Percentiles rank a stretch among this genome's conserved stretches.
phyloP scores from a whole-genome alignment of 2,888 invertebrate species.

The Drosophila subsilvestris region DNA sequence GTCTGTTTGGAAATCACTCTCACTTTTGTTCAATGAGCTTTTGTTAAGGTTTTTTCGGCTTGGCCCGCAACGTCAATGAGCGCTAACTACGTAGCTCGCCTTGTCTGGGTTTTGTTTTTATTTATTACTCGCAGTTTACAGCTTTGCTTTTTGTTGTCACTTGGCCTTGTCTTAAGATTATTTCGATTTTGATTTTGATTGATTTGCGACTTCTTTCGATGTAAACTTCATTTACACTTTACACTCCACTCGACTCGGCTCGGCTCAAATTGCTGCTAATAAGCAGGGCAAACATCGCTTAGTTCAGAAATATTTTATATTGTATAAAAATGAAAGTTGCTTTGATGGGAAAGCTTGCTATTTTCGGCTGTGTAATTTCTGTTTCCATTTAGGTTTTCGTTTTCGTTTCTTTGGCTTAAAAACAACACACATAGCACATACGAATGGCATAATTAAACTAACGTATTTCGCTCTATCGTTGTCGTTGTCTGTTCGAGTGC shows the following conservation, averaged over 20 bases:
- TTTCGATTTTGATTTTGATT: constrained; percentile 42
- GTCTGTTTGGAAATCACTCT: constrained; percentile 80
- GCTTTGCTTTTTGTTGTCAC: constrained; percentile 19
- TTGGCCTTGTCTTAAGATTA: constrained; percentile 30
- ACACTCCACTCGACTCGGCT: constrained; percentile 1
- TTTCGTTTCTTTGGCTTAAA: constrained; percentile 16
- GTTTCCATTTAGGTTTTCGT: constrained; percentile 26
- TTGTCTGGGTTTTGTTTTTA: constrained; percentile 22
- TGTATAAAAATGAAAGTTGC: constrained; percentile 67
- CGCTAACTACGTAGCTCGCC: constrained; percentile 16
- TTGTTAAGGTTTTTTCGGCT: constrained; percentile 48
- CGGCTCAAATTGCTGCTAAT: constrained; percentile 60
- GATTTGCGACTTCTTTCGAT: constrained; percentile 33
- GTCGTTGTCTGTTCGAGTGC: constrained; percentile 5
- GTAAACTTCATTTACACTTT: constrained; percentile 59
- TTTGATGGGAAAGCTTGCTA: constrained; percentile 25
- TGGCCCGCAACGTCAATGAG: constrained; percentile 45
- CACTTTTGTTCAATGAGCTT: constrained; percentile 77
- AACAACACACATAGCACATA: constrained; percentile 49
- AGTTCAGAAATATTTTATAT: constrained; percentile 36
- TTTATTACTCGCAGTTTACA: constrained; percentile 28
- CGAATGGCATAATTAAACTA: constrained; percentile 64
- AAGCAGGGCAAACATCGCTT: constrained; percentile 51
- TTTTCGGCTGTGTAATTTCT: constrained; percentile 44
- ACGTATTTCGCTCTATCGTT: constrained; percentile 36